Evolutionary conservation across 2,113 vertebrate genomes (phyloP).

Genomic region (Azemiops feae): DNA sequence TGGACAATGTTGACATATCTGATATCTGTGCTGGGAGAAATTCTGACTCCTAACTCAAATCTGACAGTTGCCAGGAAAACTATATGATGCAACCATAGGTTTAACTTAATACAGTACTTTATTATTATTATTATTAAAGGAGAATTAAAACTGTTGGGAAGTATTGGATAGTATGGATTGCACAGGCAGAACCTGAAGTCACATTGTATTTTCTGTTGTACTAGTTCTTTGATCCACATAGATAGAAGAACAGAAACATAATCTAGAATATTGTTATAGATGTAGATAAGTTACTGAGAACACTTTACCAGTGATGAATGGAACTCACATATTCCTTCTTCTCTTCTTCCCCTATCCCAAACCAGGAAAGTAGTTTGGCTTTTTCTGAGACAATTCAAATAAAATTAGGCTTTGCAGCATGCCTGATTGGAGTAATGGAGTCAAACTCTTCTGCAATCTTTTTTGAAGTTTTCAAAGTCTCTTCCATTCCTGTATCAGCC

Average conservation of each 20-base stretch:
- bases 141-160: background rate
- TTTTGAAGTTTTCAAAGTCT: background rate
- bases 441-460: background rate
- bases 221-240: background rate
- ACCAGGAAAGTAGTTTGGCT: background rate
- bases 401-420: background rate
- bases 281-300: background rate
- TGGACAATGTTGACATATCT: background rate
- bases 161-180: background rate
- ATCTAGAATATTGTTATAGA: background rate
- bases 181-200: background rate
- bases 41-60: background rate
- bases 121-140: background rate
- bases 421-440: background rate
- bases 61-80: background rate
- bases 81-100: background rate
- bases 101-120: background rate
- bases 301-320: background rate
- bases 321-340: background rate
- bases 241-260: background rate
- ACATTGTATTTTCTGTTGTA: background rate
- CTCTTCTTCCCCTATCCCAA: background rate
- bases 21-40: background rate
- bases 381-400: background rate
- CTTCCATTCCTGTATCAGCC: background rate